Evolutionary conservation across 2,888 invertebrate genomes (phyloP).

Genomic region (Drosophila longiperda): DNA sequence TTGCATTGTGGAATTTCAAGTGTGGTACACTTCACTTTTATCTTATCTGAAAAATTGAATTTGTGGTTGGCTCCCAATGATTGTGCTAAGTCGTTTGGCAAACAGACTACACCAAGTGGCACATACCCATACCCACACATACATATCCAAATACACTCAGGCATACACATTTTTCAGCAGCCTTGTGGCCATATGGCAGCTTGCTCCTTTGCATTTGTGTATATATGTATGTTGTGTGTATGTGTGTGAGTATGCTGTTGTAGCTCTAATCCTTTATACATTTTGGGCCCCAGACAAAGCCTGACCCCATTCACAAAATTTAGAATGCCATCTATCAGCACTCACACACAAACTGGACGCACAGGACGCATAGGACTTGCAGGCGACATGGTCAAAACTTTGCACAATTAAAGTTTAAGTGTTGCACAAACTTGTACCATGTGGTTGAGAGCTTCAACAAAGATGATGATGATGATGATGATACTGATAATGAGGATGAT

Average conservation of each 20-base stretch:
- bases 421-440: constrained; percentile 76
- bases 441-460: constrained; percentile 48
- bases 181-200: constrained; percentile 16
- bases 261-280: constrained; percentile 72
- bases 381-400: constrained; percentile 75
- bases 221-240: constrained; percentile 7
- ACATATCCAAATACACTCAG: constrained; percentile 7
- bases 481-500: constrained; percentile 13
- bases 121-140: constrained; percentile 16
- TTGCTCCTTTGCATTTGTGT: constrained; percentile 10
- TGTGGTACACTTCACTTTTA: constrained; percentile 24
- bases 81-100: constrained; percentile 74
- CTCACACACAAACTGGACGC: constrained; percentile 28
- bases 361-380: constrained; percentile 47
- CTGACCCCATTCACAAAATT: constrained; percentile 77
- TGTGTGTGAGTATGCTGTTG: constrained; percentile 12
- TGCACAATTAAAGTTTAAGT: constrained; percentile 82
- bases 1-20: constrained; percentile 12
- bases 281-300: constrained; percentile 62
- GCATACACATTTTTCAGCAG: constrained; percentile 44
- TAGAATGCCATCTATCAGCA: constrained; percentile 74
- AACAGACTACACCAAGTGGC: constrained; percentile 51
- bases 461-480: constrained; percentile 13
- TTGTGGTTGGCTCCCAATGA: constrained; percentile 71
- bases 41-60: constrained; percentile 72